Conservation (phyloP, 2,113 vertebrate species). For the Guaruba guarouba region DNA sequence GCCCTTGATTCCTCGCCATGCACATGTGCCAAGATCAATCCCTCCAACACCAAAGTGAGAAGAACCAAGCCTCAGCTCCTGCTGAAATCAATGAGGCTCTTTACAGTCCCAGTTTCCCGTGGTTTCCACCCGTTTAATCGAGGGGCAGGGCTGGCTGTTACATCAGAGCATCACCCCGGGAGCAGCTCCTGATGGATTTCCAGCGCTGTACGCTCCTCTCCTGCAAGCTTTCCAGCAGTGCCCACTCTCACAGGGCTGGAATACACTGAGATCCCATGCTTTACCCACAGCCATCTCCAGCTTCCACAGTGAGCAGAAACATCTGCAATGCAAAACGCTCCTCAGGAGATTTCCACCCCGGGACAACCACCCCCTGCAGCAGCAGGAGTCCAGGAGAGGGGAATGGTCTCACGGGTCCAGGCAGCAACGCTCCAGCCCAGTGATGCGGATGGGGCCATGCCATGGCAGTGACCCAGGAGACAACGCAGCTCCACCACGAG, state of each 20-base stretch:
- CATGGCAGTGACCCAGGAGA: neutral
- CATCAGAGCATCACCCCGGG: neutral
- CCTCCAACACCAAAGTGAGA: accelerated
- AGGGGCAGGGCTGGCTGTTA: neutral
- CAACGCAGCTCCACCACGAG: accelerated
- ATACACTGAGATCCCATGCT: accelerated
- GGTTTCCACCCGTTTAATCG: neutral
- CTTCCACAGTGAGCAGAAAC: neutral
- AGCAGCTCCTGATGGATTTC: accelerated
- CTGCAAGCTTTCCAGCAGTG: neutral
- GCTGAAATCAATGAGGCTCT: neutral
- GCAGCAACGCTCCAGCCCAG: neutral
- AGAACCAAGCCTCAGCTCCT: neutral
- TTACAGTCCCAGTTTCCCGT: accelerated
- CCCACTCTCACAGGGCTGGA: neutral
- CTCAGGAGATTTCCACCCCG: accelerated
- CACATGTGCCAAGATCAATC: accelerated
- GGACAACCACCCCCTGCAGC: neutral
- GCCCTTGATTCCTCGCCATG: neutral
- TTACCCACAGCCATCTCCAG: neutral
- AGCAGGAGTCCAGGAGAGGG: neutral
- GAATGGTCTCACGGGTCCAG: accelerated
- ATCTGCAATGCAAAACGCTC: accelerated
- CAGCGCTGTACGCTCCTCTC: neutral
- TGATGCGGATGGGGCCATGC: accelerated